Evolutionary conservation across 2,797 vertebrate species (phyloP), one percentile per base, ranked within the genome.

Genomic region (Lemur catta): DNA sequence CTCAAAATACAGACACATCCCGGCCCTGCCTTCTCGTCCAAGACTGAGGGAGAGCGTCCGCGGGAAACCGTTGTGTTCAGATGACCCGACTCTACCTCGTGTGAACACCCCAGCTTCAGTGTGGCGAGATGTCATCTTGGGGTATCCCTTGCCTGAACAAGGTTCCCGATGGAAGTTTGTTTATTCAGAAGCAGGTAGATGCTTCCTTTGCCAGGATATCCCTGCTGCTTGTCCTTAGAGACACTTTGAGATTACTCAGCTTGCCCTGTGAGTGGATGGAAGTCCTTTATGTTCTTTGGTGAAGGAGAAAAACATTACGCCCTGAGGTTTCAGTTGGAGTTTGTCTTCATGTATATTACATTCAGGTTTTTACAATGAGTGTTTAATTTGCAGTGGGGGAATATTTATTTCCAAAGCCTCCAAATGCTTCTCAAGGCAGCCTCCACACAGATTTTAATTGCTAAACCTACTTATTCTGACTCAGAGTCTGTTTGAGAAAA

Each of bases 401-500:
- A 97, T 97, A 98, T 98, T 98, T 98, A 98, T 98, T 98, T 98
- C 98, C 95, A 97, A 98, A 97, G 95, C 97, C 92, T 96, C 97
- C 98, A 97, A 98, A 97, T 97, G 97, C 98, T 98, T 98, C 98
- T 97, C 82, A 95, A 98, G 97, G 97, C 98, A 98, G 98, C 98
- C 98, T 98, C 98, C 98, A 98, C 98, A 98, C 92, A 97, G 98
- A 98, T 97, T 98, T 98, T 98, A 98, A 98, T 98, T 98, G 98
- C 98, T 98, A 98, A 98, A 97, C 98, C 98, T 98, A 98, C 98
- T 98, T 98, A 97, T 98, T 98, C 98, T 99, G 98, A 99, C 98
- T 99, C 98, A 99, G 98, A 97, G 97, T 98, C 98, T 98, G 98
- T 98, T 99, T 98, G 98, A 98, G 98, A 97, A 98, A 98, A 98